Conservation (phyloP, 2,888 invertebrate genomes). For the Oeneis ivallda region DNA sequence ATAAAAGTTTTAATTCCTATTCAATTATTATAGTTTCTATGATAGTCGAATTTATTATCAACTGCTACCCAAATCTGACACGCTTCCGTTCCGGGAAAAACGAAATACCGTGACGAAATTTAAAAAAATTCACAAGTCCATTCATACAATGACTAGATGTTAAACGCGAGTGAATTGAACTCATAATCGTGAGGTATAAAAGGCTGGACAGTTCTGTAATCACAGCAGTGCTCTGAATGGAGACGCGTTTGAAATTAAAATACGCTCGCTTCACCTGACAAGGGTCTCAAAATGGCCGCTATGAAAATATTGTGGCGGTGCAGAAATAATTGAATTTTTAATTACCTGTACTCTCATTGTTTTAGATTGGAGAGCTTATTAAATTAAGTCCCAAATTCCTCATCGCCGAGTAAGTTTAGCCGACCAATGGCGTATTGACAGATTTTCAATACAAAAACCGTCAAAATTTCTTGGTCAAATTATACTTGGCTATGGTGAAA, state of each 20-base stretch:
- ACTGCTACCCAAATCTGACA: too few species aligned
- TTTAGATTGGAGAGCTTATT: not conserved
- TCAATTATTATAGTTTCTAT: too few species aligned
- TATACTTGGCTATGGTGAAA: too few species aligned
- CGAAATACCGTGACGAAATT: not conserved
- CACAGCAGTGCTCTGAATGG: constrained; percentile 31
- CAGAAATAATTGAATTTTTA: constrained; percentile 13
- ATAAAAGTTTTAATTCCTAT: too few species aligned
- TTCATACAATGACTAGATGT: constrained; percentile 25
- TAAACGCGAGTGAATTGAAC: constrained; percentile 36
- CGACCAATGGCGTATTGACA: too few species aligned
- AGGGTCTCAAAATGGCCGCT: constrained; percentile 5
- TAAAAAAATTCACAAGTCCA: constrained; percentile 24
- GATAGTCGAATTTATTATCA: too few species aligned
- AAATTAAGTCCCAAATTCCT: not conserved
- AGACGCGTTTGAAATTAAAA: constrained; percentile 34
- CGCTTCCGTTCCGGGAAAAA: not conserved
- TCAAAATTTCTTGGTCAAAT: not conserved
- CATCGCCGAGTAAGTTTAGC: too few species aligned
- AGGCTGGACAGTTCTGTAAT: constrained; percentile 39
- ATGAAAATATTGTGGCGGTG: constrained; percentile 3
- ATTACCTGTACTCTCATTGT: not conserved
- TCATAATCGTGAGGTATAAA: constrained; percentile 35
- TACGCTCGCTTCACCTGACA: constrained; percentile 25
- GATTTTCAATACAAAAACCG: too few species aligned